Percentiles rank a stretch among this genome's conserved stretches.
These are phyloP conservation scores for Plecotus auritus DNA, from an alignment of 2,113 vertebrate species.

Conservation along the genomic window DNA sequence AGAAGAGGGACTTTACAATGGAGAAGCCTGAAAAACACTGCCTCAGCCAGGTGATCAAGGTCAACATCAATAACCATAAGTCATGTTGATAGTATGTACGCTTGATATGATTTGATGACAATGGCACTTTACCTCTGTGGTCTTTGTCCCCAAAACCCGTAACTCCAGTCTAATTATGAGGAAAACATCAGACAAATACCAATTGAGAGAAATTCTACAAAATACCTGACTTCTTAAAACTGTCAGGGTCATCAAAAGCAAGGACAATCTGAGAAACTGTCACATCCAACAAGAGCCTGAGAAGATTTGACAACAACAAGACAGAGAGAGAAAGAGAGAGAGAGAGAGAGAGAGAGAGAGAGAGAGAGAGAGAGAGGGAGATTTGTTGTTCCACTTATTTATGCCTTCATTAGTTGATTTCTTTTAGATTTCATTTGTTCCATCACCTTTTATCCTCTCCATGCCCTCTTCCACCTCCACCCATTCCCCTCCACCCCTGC, in stretches of 20 bases:
- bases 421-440: no score
- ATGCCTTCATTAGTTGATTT: no score
- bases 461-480: no score
- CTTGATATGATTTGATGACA: background rate
- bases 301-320: background rate
- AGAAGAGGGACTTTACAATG: background rate
- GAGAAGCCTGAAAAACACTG: background rate
- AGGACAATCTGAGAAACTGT: background rate
- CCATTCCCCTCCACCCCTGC: no score
- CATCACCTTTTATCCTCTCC: no score
- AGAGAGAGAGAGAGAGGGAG: no score
- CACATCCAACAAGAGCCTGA: background rate
- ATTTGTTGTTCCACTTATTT: no score
- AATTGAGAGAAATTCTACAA: background rate
- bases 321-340: no score
- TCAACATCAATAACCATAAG: background rate
- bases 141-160: background rate
- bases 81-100: background rate
- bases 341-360: no score
- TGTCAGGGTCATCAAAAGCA: background rate
- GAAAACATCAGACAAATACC: background rate
- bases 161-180: background rate
- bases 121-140: background rate
- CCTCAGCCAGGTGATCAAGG: background rate
- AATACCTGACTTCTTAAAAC: background rate